Base-by-base conservation (phyloP, 2,888 invertebrate species). In the Xanthia icteritia region DNA sequence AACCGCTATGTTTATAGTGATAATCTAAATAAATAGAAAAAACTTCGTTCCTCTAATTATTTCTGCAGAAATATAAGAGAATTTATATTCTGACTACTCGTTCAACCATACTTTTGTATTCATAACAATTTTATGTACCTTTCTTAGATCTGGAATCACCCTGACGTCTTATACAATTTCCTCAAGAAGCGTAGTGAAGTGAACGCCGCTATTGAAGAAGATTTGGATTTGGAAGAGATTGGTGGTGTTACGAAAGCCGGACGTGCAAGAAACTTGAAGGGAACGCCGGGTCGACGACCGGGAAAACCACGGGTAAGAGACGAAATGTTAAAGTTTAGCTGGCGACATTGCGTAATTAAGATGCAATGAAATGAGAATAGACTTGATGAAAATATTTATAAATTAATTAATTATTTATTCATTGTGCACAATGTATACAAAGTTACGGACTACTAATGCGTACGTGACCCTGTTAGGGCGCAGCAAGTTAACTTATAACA, bases 131-230 rank as follows among this genome's bases (percentile, higher is more conserved):
- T 13, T 58, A 60, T 42, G 31, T 58, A n/a, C 51, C 13, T 79
- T 68, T 60, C 77, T 90, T 90, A 97, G 97, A 99, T 99, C 88
- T 99, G 99, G 99, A 99, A 99, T 93, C 99, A 99, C 95, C 99
- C 99, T 0, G 99, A 99, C 93, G 98, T 99, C 31, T 93, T 99
- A 48, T 99, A 98, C 92, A 98, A 99, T 92, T 99, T 99, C 92
- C 94, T 99, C 77, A 98, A 98, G 91, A 99, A 99, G 92, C 97
- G 98, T 66, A 98, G 97, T 82, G 98, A 98, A 90, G 98, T 98
- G 42, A 98, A 98, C 86, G 98, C 98, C 42, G 97, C 97, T 6
- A 94, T 97, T 54, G 97, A 97, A 89, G 97, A 97, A 89, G 99
- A 99, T 94, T 97, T 98, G 87, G 98, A 98, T 93, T 95, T 99